Conservation (phyloP, 1,140 invertebrate genomes). For the Caerostris darwini region DNA sequence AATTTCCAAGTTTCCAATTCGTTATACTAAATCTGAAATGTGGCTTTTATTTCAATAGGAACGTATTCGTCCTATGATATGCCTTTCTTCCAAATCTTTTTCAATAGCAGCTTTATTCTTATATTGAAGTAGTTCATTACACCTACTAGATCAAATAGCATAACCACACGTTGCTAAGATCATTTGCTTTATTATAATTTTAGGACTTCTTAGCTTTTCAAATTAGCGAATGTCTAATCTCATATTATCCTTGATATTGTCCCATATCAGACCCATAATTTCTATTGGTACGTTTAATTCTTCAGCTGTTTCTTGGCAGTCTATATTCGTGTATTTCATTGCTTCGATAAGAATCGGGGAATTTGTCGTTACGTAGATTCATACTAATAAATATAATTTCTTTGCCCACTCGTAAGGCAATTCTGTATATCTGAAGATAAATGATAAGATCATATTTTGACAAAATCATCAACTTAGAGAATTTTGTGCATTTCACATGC, state of each 20-base stretch:
- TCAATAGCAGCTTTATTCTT: not conserved
- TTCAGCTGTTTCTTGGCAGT: not conserved
- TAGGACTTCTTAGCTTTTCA: not conserved
- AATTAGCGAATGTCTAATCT: not conserved
- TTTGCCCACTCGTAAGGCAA: not conserved
- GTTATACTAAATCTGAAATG: too few relatives aligned
- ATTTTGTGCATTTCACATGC: not conserved
- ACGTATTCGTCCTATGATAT: not conserved
- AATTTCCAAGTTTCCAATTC: not conserved
- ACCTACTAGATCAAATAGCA: not conserved
- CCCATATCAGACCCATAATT: conserved; percentile 21
- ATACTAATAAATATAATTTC: conserved; percentile 20
- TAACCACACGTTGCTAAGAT: not conserved
- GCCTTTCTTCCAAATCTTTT: not conserved
- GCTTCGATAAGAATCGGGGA: not conserved
- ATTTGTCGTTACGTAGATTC: conserved; percentile 40
- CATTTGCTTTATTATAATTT: not conserved
- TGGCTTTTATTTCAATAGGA: not conserved
- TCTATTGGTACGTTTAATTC: conserved; percentile 1
- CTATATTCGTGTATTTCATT: not conserved
- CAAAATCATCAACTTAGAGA: conserved; percentile 15
- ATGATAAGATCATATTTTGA: not conserved
- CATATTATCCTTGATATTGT: conserved; percentile 21
- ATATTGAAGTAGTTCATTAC: not conserved
- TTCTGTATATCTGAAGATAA: not conserved